phyloP scores from a whole-genome alignment of 2,113 vertebrate genomes.

The Pterocles burchelli region DNA sequence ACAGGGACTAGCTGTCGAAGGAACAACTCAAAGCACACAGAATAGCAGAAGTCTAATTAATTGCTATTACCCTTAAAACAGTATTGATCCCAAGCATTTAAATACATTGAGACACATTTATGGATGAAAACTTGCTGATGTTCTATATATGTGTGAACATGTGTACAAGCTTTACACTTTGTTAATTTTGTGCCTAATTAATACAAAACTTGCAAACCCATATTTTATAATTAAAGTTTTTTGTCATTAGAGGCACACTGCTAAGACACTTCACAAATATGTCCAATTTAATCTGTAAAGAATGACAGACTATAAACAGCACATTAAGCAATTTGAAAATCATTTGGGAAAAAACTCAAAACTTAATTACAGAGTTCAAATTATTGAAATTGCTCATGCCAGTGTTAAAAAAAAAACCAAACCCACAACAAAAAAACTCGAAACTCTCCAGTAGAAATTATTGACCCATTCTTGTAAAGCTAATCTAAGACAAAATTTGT shows the following conservation, averaged over 20 bases:
- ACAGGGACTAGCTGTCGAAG: background rate
- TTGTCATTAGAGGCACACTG: slow-evolving; percentile 2
- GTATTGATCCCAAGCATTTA: background rate
- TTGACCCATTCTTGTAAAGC: slow-evolving; percentile 33
- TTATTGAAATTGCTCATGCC: slow-evolving; percentile 25
- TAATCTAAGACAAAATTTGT: slow-evolving; percentile 64
- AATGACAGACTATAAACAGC: slow-evolving; percentile 49
- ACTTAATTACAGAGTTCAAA: slow-evolving; percentile 54
- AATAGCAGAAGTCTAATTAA: background rate
- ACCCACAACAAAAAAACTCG: rapidly evolving
- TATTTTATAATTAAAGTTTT: slow-evolving; percentile 48
- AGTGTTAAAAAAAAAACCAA: background rate
- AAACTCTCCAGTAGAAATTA: slow-evolving; percentile 44
- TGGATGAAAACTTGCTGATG: background rate
- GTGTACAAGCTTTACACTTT: background rate
- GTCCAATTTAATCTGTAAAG: slow-evolving; percentile 39
- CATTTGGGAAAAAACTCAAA: slow-evolving; percentile 50
- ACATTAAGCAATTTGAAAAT: slow-evolving; percentile 45
- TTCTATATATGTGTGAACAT: background rate
- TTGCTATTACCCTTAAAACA: background rate
- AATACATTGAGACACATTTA: background rate
- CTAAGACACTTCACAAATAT: slow-evolving; percentile 36
- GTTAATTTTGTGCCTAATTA: slow-evolving; percentile 42
- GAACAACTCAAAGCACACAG: background rate
- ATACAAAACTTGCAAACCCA: slow-evolving; percentile 25